Conservation (phyloP, 2,113 vertebrate genomes). For the Setophaga coronata region DNA sequence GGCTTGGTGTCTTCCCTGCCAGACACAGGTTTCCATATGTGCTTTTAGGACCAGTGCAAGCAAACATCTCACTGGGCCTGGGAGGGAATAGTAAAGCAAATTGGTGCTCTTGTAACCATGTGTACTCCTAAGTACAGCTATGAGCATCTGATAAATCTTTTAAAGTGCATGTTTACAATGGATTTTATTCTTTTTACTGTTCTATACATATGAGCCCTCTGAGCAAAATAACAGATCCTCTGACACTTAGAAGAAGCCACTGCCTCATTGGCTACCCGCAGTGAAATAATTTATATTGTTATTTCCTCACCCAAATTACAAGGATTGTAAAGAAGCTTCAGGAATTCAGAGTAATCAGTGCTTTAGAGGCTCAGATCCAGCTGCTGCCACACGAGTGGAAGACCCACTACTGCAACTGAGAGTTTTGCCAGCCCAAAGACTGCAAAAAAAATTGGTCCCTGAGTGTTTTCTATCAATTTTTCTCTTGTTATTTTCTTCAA, state of each 20-base stretch:
- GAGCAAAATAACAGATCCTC: slow-evolving; percentile 67
- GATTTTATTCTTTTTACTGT: slow-evolving; percentile 70
- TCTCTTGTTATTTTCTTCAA: slow-evolving; percentile 34
- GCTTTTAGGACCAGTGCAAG: background rate
- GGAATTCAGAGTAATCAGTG: slow-evolving; percentile 10
- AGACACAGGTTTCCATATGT: background rate
- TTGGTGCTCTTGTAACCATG: slow-evolving; percentile 43
- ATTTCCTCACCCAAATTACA: slow-evolving; percentile 42
- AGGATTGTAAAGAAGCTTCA: slow-evolving; percentile 8
- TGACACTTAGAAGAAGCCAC: slow-evolving; percentile 5
- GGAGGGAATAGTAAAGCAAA: slow-evolving; percentile 58
- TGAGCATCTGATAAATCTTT: slow-evolving; percentile 69
- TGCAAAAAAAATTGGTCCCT: slow-evolving; percentile 42
- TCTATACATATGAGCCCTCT: slow-evolving; percentile 45
- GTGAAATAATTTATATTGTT: slow-evolving; percentile 54
- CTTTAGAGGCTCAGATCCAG: background rate
- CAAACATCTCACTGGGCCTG: background rate
- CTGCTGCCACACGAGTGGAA: background rate
- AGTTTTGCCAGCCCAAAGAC: slow-evolving; percentile 3
- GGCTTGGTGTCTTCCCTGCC: background rate
- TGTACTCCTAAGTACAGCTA: slow-evolving; percentile 54
- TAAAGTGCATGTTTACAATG: slow-evolving; percentile 68
- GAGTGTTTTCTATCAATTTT: slow-evolving; percentile 24
- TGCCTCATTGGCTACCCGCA: slow-evolving; percentile 36
- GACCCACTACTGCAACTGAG: background rate